A percentile compares a stretch with the other conserved stretches of the same genome.
Conservation (phyloP, 1,140 invertebrate species). For the Neotoxoptera formosana region DNA sequence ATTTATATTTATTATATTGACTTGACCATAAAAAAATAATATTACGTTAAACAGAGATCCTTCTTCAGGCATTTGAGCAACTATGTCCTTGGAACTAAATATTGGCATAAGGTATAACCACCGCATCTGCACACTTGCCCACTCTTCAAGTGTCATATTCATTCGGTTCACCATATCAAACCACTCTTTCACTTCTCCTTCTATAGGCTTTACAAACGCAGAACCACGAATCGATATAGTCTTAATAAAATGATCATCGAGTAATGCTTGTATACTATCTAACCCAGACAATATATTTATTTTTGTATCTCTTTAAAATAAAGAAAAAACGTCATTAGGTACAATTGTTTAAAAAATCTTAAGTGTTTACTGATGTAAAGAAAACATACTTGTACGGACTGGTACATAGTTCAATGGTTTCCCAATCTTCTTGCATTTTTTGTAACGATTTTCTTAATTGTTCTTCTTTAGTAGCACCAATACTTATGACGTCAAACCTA, state of each 20-base stretch:
- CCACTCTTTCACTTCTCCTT: slow-evolving; percentile 80
- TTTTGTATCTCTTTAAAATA: slow-evolving; percentile 72
- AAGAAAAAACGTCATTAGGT: slow-evolving; percentile 18
- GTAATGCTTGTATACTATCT: slow-evolving; percentile 84
- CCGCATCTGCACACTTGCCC: slow-evolving; percentile 86
- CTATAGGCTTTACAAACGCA: slow-evolving; percentile 90
- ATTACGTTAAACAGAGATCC: slow-evolving; percentile 73
- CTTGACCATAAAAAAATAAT: neutral
- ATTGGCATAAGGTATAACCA: slow-evolving; percentile 94
- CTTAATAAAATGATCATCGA: slow-evolving; percentile 91
- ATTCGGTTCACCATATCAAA: slow-evolving; percentile 81
- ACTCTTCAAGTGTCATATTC: slow-evolving; percentile 84
- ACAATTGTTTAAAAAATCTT: slow-evolving; percentile 37
- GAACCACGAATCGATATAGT: slow-evolving; percentile 89
- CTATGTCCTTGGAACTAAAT: slow-evolving; percentile 92
- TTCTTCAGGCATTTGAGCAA: slow-evolving; percentile 92
- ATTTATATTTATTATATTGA: slow-evolving; percentile 20
- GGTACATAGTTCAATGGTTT: slow-evolving; percentile 75
- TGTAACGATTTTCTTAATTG: slow-evolving; percentile 79
- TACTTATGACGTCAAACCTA: slow-evolving; percentile 82
- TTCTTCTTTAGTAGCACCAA: slow-evolving; percentile 88
- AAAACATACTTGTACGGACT: slow-evolving; percentile 70
- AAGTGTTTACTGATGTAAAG: neutral
- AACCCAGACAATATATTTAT: slow-evolving; percentile 80
- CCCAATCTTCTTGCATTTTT: slow-evolving; percentile 89